Percentiles rank a stretch among this genome's conserved stretches.
These are phyloP conservation scores for Crocidura indochinensis DNA, from an alignment of 2,797 vertebrate species.

Conservation along the genomic window DNA sequence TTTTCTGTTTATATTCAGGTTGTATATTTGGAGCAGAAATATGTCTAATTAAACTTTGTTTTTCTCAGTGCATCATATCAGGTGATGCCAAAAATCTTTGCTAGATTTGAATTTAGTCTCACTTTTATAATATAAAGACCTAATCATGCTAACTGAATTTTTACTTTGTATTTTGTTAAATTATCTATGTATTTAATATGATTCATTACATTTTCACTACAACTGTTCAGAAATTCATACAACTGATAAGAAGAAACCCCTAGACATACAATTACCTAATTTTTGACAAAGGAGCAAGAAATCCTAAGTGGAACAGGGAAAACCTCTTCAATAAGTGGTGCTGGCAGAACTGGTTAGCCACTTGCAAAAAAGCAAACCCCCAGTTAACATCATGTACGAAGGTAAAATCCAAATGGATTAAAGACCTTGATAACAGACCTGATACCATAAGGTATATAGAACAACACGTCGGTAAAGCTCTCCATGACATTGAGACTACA, in stretches of 20 bases:
- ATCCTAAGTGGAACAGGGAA: no score
- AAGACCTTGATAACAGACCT: no score
- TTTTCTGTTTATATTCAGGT: conserved; percentile 39
- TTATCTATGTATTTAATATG: neutral
- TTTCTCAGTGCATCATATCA: conserved; percentile 15
- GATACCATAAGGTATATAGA: no score
- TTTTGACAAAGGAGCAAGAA: no score
- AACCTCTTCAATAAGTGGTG: no score
- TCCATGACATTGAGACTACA: no score
- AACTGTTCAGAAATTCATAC: neutral
- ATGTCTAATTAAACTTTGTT: neutral
- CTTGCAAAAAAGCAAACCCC: no score
- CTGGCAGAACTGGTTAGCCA: no score
- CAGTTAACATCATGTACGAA: no score
- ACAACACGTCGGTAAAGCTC: no score
- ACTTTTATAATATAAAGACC: neutral
- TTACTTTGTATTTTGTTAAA: conserved; percentile 16
- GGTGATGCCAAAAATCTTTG: neutral
- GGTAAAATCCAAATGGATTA: no score
- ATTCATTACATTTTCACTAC: conserved; percentile 8
- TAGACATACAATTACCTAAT: no score
- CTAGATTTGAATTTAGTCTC: conserved; percentile 30
- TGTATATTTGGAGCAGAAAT: conserved; percentile 43
- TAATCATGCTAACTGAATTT: neutral
- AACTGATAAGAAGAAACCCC: neutral